Conservation (phyloP, 1,140 invertebrate genomes). For the Meloidogyne chitwoodi region DNA sequence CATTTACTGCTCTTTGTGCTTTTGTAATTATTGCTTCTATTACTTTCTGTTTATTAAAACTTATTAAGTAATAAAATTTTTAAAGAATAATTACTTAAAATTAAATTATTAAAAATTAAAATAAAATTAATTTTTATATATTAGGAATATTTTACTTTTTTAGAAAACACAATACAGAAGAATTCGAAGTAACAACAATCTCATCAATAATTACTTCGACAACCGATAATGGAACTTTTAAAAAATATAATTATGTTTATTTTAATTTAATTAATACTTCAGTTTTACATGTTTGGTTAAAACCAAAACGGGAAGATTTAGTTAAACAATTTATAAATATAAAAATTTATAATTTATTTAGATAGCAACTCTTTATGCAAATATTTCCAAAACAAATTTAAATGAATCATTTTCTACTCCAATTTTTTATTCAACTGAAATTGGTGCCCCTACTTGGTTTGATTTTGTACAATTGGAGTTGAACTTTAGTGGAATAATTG, state of each 20-base stretch:
- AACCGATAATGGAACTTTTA: neutral
- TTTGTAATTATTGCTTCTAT: neutral
- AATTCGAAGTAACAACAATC: neutral
- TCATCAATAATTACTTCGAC: neutral
- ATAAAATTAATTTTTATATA: no score
- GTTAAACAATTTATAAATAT: neutral
- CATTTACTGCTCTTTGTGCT: neutral
- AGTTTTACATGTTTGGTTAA: constrained; percentile 8
- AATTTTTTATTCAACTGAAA: neutral
- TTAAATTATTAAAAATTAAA: neutral
- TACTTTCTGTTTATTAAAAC: neutral
- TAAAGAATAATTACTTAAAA: neutral
- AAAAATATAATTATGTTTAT: neutral
- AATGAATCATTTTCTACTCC: neutral
- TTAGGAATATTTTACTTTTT: neutral
- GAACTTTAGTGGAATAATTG: neutral
- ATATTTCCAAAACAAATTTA: neutral
- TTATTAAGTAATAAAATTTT: neutral
- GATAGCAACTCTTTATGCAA: neutral
- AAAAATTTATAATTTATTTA: neutral
- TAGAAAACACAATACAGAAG: neutral
- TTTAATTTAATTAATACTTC: neutral
- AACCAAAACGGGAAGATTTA: neutral
- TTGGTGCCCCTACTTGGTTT: neutral
- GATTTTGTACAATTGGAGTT: constrained; percentile 2